Evolutionary conservation across 2,797 vertebrate species (phyloP).

Genomic region (Hybognathus amarus): DNA sequence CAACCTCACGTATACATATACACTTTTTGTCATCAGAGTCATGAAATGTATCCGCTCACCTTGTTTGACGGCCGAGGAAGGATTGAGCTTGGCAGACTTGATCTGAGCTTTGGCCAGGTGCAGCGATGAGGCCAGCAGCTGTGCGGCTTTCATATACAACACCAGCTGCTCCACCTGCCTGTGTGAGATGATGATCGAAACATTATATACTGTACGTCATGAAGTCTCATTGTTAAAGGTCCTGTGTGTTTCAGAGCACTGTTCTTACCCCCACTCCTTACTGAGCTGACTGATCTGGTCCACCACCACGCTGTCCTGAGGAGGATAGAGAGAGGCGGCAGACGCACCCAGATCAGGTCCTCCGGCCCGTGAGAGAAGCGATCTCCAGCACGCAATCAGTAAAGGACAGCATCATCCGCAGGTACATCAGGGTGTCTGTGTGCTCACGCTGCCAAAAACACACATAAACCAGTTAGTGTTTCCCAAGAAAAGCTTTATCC

Average conservation of each 20-base stretch:
- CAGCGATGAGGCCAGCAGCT: slow-evolving; percentile 92
- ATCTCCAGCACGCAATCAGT: slow-evolving; percentile 95
- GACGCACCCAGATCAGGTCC: slow-evolving; percentile 86
- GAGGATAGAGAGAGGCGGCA: slow-evolving; percentile 87
- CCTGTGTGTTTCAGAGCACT: background rate
- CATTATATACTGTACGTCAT: background rate
- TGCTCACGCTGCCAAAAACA: slow-evolving; percentile 86
- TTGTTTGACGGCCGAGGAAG: slow-evolving; percentile 94
- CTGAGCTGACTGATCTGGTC: slow-evolving; percentile 98
- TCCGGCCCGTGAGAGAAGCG: slow-evolving; percentile 82
- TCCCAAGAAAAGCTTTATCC: background rate
- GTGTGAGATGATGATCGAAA: slow-evolving; percentile 60
- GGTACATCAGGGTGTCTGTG: slow-evolving; percentile 92
- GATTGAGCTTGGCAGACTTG: slow-evolving; percentile 93
- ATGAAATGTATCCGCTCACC: slow-evolving; percentile 70
- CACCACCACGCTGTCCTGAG: slow-evolving; percentile 94
- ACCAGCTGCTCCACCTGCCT: slow-evolving; percentile 97
- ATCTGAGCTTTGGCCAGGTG: slow-evolving; percentile 96
- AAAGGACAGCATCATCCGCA: slow-evolving; percentile 93
- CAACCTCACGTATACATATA: background rate
- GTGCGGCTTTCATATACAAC: slow-evolving; percentile 95
- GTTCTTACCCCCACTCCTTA: slow-evolving; percentile 93
- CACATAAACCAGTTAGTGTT: slow-evolving; percentile 29
- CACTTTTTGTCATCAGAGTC: background rate
- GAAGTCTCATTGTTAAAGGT: background rate